Percentiles rank a stretch among this genome's conserved stretches.
Conservation (phyloP, 2,113 vertebrate species). For the Thermophis baileyi region DNA sequence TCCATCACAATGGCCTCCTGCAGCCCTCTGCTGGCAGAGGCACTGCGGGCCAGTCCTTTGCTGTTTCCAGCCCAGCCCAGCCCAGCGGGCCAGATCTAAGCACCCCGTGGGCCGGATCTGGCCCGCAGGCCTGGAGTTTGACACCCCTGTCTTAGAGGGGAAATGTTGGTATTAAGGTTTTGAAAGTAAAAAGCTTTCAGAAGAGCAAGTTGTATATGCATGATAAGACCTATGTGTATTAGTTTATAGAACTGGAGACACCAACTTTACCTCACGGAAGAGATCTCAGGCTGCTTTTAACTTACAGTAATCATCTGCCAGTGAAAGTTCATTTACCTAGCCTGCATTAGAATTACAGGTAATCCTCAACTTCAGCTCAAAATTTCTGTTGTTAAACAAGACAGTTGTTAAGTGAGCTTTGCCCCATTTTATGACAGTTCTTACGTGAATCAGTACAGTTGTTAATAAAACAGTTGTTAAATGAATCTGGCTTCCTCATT, state of each 20-base stretch:
- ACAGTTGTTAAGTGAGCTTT: not conserved
- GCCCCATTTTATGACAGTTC: not conserved
- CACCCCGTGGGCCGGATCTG: too few species aligned
- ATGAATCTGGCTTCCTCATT: not conserved
- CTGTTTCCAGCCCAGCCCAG: too few species aligned
- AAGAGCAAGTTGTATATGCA: not conserved
- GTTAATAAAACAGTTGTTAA: not conserved
- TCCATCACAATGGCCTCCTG: too few species aligned
- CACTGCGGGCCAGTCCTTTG: too few species aligned
- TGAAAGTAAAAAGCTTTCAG: not conserved
- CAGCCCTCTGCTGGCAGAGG: too few species aligned
- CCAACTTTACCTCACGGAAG: not conserved
- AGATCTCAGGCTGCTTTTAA: not conserved
- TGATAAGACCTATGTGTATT: not conserved
- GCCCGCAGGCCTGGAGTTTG: too few species aligned
- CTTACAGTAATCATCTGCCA: not conserved
- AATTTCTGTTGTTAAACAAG: not conserved
- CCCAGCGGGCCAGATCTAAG: too few species aligned
- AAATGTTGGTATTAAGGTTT: not conserved
- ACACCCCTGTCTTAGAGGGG: not conserved
- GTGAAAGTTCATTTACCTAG: not conserved
- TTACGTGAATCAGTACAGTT: not conserved
- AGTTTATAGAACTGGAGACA: not conserved
- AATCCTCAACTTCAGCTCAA: not conserved
- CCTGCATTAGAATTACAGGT: not conserved